Evolutionary conservation across 2,113 vertebrate genomes (phyloP), one percentile per base, ranked within the genome.

Genomic region (Puntigrus tetrazona): DNA sequence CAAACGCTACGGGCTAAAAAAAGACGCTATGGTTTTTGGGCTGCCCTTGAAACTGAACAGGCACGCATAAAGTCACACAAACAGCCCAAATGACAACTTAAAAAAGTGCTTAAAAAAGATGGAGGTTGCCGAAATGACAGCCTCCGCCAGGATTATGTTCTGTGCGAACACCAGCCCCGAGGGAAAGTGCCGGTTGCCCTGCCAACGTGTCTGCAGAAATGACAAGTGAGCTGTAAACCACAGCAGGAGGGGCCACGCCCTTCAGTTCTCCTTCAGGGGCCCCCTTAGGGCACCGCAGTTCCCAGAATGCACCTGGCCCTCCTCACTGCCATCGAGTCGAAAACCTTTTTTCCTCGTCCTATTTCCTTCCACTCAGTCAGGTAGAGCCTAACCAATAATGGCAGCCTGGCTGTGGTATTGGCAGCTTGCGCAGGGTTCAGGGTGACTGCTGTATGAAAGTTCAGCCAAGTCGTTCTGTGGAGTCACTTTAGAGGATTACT

Each of bases 11-110:
- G 43, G 25, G 89, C 92, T 92, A 92, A 91, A 92, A 92, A 93
- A 92, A 93, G 91, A 89, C 80, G 82, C 65, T 87, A 75, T 74
- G 74, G 89, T 89, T 93, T 91, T 85, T 80, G 47, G 90, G 78
- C 86, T 36, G 88, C 89, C 91, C 90, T 93, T 92, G 92, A 92
- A 91, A 89, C 83, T 88, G 80, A 89, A 89, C 85, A 88, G 88
- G 84, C 80, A n/a, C 65, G 81, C 86, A 89, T 82, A 88, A 77
- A 85, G 74, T 82, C 81, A 85, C 84, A 76, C 67, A 85, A 84
- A 75, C 47, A 78, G 18, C 34, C 36, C 61, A 79, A 75, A 57
- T 67, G 88, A 81, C 63, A 77, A 55, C 61, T 78, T 61, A 13
- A 84, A 87, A 84, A 73, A 52, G 69, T 50, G 84, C 65, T 86